A percentile compares a stretch with the other conserved stretches of the same genome.
These are phyloP conservation scores for Meandrina meandrites DNA, from an alignment of 92 coral and sea anemone species.

Conservation along the genomic window DNA sequence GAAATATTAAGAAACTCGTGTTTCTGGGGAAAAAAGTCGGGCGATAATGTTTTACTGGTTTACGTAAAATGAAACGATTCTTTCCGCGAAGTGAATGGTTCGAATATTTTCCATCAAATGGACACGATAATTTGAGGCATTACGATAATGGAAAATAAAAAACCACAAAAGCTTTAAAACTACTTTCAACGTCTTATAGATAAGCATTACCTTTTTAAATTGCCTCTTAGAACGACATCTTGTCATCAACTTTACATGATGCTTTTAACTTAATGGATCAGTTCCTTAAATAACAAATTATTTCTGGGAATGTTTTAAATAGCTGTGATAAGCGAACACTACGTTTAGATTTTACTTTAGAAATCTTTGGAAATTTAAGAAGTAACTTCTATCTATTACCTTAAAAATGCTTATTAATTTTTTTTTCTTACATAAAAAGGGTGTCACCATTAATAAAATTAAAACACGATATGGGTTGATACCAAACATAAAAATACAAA, in stretches of 20 bases:
- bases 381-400: no score
- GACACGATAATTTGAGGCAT: background rate
- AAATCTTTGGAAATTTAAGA: no score
- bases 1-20: no score
- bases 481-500: no score
- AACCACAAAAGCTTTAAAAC: background rate
- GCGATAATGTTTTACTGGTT: background rate
- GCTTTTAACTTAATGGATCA: background rate
- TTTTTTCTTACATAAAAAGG: no score
- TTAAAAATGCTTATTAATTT: background rate
- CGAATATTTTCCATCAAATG: background rate
- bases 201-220: background rate
- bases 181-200: background rate
- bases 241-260: background rate
- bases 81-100: background rate
- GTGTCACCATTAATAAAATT: background rate
- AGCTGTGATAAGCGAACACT: background rate
- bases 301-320: background rate
- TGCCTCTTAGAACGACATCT: slow-evolving; percentile 7
- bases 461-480: background rate
- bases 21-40: background rate
- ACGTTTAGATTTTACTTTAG: background rate
- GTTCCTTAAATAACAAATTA: background rate
- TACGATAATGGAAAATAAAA: background rate
- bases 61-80: background rate